Evolutionary conservation across 2,113 vertebrate species (phyloP).

Genomic region (Aleadryas rufinucha): DNA sequence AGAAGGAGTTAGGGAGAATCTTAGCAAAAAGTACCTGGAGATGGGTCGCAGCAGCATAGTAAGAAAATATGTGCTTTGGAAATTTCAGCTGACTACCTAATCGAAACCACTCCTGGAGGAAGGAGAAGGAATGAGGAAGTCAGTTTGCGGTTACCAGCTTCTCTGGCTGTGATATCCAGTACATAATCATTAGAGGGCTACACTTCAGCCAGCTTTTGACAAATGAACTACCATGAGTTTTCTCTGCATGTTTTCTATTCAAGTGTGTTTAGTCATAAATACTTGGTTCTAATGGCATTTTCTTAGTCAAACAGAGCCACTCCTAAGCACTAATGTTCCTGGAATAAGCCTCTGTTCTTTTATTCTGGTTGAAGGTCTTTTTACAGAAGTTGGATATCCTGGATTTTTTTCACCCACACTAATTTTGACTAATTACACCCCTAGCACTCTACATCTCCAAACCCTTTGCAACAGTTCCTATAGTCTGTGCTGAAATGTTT

Average conservation of each 20-base stretch:
- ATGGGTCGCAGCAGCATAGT: not conserved
- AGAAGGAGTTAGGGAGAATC: not conserved
- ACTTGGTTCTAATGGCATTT: constrained; percentile 28
- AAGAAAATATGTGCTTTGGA: constrained; percentile 30
- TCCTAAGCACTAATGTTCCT: constrained; percentile 34
- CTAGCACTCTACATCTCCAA: not conserved
- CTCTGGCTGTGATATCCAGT: constrained; percentile 45
- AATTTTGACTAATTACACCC: not conserved
- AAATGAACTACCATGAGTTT: constrained; percentile 31
- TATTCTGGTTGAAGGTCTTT: not conserved
- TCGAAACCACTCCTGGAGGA: constrained; percentile 67
- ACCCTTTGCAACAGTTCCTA: not conserved
- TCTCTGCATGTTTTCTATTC: constrained; percentile 44
- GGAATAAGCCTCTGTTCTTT: constrained; percentile 7
- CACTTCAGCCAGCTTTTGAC: constrained; percentile 48
- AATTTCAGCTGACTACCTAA: constrained; percentile 40
- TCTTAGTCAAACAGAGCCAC: constrained; percentile 48
- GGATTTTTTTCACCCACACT: not conserved
- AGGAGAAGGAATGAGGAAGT: constrained; percentile 77
- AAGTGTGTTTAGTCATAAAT: constrained; percentile 48
- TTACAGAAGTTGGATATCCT: not conserved
- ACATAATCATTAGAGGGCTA: constrained; percentile 50
- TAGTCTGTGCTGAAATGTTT: not conserved
- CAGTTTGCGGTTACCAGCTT: constrained; percentile 23
- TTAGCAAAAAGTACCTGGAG: constrained; percentile 1